Percentiles rank a stretch among this genome's conserved stretches.
phyloP scores from a whole-genome alignment of 2,113 vertebrate genomes.

The human region DNA sequence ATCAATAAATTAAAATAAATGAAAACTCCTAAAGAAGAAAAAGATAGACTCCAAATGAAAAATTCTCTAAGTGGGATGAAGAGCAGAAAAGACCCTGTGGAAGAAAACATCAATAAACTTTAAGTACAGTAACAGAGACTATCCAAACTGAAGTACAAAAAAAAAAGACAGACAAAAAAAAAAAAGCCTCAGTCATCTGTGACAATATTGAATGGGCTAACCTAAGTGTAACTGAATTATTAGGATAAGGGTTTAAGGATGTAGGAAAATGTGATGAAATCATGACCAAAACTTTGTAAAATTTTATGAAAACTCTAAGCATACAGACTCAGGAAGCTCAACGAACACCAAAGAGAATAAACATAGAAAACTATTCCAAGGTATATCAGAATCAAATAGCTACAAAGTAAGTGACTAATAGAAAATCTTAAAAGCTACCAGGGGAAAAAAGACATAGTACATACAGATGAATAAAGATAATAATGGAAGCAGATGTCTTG shows the following conservation, averaged over 20 bases:
- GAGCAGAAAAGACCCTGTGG: not conserved
- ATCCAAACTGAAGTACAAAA: not conserved
- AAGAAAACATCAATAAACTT: not conserved
- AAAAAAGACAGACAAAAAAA: not conserved
- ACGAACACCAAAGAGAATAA: not conserved
- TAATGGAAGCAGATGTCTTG: not conserved
- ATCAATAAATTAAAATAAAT: not conserved
- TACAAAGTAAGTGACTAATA: not conserved
- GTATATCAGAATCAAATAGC: not conserved
- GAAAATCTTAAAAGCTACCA: not conserved
- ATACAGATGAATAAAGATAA: not conserved
- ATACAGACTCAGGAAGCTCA: not conserved
- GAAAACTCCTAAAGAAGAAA: not conserved
- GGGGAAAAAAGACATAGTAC: not conserved
- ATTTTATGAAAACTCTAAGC: not conserved
- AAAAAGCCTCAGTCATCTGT: not conserved
- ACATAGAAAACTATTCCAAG: not conserved
- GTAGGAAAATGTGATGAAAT: not conserved
- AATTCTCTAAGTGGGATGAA: not conserved
- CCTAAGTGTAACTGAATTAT: not conserved
- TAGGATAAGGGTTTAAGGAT: not conserved
- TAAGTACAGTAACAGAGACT: not conserved
- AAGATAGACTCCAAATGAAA: not conserved
- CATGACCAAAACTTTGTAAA: not conserved
- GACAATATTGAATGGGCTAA: not conserved